Evolutionary conservation across 2,113 vertebrate genomes (phyloP).

Genomic region (Spermophilus dauricus): DNA sequence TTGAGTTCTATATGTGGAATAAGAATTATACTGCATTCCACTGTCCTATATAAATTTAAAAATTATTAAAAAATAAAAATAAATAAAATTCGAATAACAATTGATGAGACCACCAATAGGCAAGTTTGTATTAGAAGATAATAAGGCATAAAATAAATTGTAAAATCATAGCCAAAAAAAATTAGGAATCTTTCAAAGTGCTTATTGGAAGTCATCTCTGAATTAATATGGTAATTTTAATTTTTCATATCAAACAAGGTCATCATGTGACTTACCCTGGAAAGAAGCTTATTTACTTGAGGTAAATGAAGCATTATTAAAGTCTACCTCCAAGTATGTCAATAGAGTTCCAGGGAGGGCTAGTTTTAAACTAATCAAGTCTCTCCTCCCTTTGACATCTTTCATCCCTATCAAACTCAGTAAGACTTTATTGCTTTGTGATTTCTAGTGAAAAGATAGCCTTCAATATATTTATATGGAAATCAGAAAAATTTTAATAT

Average conservation of each 20-base stretch:
- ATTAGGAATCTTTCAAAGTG: slow-evolving; percentile 7
- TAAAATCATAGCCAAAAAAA: too few relatives aligned
- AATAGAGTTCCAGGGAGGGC: background rate
- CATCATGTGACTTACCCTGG: background rate
- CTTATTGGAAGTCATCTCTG: background rate
- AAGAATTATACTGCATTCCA: too few relatives aligned
- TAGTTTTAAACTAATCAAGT: slow-evolving; percentile 5
- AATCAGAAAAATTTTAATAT: background rate
- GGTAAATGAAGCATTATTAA: background rate
- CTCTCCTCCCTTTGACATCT: background rate
- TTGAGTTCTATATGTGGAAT: too few relatives aligned
- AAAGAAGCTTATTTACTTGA: background rate
- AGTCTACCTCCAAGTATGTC: background rate
- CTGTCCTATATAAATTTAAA: too few relatives aligned
- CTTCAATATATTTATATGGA: background rate
- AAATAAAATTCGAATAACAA: too few relatives aligned
- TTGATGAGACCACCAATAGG: too few relatives aligned
- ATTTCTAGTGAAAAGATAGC: background rate
- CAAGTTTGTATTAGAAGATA: too few relatives aligned
- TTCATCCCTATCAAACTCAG: background rate
- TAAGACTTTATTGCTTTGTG: background rate
- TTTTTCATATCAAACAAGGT: background rate
- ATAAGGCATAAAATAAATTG: too few relatives aligned
- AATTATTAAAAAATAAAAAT: too few relatives aligned
- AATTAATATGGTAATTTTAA: background rate